phyloP scores from a whole-genome alignment of 2,797 vertebrate genomes.

The Adelosebastes latens region DNA sequence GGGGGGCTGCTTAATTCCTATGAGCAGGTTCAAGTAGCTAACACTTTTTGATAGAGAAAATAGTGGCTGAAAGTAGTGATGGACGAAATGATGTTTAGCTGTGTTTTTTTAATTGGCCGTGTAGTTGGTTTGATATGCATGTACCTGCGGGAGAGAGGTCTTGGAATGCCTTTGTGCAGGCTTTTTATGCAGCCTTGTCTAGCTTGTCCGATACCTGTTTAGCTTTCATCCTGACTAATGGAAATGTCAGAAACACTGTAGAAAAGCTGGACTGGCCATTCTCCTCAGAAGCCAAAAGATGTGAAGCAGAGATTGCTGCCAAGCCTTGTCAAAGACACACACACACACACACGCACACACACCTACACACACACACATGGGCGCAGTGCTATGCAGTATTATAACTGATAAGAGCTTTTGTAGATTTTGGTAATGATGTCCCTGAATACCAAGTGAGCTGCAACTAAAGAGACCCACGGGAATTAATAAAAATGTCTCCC shows the following conservation, averaged over 20 bases:
- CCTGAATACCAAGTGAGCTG: slow-evolving; percentile 76
- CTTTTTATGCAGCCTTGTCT: slow-evolving; percentile 56
- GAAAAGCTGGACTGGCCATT: slow-evolving; percentile 66
- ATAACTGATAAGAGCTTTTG: slow-evolving; percentile 80
- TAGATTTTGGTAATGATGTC: slow-evolving; percentile 81
- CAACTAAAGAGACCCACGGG: slow-evolving; percentile 71
- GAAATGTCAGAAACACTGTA: slow-evolving; percentile 72
- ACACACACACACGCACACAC: slow-evolving; percentile 23
- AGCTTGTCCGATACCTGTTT: slow-evolving; percentile 55
- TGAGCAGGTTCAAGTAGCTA: slow-evolving; percentile 34
- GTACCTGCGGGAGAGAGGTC: slow-evolving; percentile 19
- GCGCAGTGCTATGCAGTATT: slow-evolving; percentile 49
- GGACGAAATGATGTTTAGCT: background rate
- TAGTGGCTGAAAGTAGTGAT: slow-evolving; percentile 5
- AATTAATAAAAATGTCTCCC: slow-evolving; percentile 75
- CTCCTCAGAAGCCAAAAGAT: slow-evolving; percentile 66
- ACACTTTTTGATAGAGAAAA: slow-evolving; percentile 45
- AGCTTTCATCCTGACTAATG: slow-evolving; percentile 75
- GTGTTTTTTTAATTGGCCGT: slow-evolving; percentile 15
- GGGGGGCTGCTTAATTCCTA: slow-evolving; percentile 58
- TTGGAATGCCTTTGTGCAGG: slow-evolving; percentile 26
- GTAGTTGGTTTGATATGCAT: background rate
- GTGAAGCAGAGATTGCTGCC: slow-evolving; percentile 68
- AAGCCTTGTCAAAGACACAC: slow-evolving; percentile 54
- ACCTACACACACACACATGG: slow-evolving; percentile 24